Evolutionary conservation across 1,140 invertebrate species (phyloP).

Genomic region (Pachypeltis micranthus): DNA sequence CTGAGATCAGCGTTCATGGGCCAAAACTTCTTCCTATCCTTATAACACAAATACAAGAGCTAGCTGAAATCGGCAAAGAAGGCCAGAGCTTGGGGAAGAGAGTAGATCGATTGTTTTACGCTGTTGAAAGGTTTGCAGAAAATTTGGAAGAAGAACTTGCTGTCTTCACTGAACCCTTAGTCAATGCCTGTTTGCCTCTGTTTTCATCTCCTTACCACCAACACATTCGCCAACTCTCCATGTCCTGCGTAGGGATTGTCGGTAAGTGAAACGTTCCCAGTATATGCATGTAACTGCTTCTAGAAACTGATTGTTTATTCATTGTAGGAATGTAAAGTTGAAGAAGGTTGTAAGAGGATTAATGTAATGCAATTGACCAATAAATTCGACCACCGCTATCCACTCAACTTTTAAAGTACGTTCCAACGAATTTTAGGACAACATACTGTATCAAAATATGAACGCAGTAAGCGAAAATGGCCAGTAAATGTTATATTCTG

Average conservation of each 20-base stretch:
- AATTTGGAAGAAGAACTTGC: constrained; percentile 57
- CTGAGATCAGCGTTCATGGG: constrained; percentile 57
- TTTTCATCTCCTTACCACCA: constrained; percentile 42
- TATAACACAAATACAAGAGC: constrained; percentile 52
- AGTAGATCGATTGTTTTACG: constrained; percentile 63
- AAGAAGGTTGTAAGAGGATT: too few species aligned
- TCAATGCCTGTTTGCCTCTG: constrained; percentile 53
- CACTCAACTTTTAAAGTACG: too few species aligned
- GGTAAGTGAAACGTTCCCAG: too few species aligned
- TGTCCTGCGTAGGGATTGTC: constrained; percentile 55
- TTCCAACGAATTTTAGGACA: too few species aligned
- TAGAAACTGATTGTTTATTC: too few species aligned
- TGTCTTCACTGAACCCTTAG: constrained; percentile 57
- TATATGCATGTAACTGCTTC: too few species aligned
- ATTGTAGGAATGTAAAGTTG: too few species aligned
- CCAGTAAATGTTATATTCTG: too few species aligned
- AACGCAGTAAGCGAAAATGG: too few species aligned
- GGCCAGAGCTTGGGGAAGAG: constrained; percentile 10
- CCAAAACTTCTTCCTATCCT: constrained; percentile 58
- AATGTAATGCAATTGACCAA: too few species aligned
- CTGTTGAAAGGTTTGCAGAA: constrained; percentile 67
- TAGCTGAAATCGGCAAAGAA: constrained; percentile 32
- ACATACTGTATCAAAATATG: too few species aligned
- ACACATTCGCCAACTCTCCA: constrained; percentile 49
- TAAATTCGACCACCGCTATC: too few species aligned